Conservation (phyloP, 2,888 invertebrate genomes). For the Protodeltote pygarga region DNA sequence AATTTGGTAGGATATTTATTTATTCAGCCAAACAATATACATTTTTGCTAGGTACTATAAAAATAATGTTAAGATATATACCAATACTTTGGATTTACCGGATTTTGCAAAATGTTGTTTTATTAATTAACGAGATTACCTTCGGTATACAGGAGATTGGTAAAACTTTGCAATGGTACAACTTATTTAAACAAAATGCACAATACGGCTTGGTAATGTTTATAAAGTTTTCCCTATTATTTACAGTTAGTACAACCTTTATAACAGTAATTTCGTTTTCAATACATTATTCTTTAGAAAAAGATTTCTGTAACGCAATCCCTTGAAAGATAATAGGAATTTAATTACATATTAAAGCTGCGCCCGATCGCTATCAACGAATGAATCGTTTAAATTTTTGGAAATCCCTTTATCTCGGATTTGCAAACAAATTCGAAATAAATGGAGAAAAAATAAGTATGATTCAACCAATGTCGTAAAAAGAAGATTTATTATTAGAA, state of each 20-base stretch:
- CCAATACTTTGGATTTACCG: slow-evolving; percentile 1
- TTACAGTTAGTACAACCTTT: too few species aligned
- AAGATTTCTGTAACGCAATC: too few species aligned
- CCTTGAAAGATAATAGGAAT: slow-evolving; percentile 4
- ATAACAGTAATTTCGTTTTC: too few species aligned
- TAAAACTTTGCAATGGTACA: slow-evolving; percentile 8
- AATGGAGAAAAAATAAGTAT: not conserved
- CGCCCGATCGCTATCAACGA: not conserved
- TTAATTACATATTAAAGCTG: slow-evolving; percentile 1
- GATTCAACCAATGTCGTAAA: slow-evolving; percentile 14
- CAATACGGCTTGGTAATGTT: not conserved
- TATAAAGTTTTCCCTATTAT: too few species aligned
- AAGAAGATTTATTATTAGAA: slow-evolving; percentile 34
- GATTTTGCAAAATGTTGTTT: not conserved
- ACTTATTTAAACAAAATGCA: slow-evolving; percentile 1
- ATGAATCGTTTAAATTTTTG: too few species aligned
- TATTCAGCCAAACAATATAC: not conserved
- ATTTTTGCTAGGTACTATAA: too few species aligned
- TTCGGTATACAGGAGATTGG: not conserved
- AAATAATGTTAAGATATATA: slow-evolving; percentile 1
- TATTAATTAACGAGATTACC: slow-evolving; percentile 8
- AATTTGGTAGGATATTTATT: too few species aligned
- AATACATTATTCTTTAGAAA: too few species aligned
- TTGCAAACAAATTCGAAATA: not conserved
- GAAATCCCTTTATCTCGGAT: not conserved